Evolutionary conservation across 2,797 vertebrate genomes (phyloP).

Genomic region (Hypotaenidia okinawae): DNA sequence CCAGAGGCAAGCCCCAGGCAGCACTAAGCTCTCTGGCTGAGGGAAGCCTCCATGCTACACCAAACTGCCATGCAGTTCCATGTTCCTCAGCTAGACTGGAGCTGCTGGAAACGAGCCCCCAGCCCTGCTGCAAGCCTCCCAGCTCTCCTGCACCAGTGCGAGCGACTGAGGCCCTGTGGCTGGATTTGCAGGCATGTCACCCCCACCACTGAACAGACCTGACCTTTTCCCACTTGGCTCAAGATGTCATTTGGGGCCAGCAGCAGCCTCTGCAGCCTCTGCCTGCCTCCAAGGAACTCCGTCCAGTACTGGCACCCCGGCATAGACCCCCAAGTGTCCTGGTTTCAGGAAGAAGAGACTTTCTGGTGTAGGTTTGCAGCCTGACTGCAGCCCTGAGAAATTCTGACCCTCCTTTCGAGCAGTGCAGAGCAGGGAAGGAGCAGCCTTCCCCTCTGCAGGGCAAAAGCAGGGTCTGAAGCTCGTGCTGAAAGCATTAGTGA

Average conservation of each 20-base stretch:
- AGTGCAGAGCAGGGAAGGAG: too few species aligned
- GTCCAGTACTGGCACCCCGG: neutral
- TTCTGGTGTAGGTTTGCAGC: neutral
- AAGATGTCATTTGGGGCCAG: neutral
- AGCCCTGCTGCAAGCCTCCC: neutral
- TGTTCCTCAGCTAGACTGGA: neutral
- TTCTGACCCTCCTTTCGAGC: too few species aligned
- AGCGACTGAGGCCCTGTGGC: fast-evolving
- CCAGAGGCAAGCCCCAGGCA: neutral
- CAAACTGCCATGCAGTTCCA: fast-evolving
- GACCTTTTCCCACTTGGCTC: neutral
- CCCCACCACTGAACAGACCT: neutral
- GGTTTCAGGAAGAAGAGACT: neutral
- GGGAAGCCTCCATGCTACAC: fast-evolving
- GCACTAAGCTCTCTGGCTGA: neutral
- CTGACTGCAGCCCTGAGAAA: neutral
- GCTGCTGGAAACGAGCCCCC: neutral
- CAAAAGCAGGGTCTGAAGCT: neutral
- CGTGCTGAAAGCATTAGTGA: neutral
- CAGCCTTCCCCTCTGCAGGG: too few species aligned
- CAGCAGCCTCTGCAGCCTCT: neutral
- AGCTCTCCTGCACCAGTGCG: fast-evolving
- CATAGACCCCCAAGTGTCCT: neutral
- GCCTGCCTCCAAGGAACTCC: neutral
- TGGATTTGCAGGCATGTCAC: neutral